Evolutionary conservation across 2,113 vertebrate genomes (phyloP).

Genomic region (Ptyas mucosa): DNA sequence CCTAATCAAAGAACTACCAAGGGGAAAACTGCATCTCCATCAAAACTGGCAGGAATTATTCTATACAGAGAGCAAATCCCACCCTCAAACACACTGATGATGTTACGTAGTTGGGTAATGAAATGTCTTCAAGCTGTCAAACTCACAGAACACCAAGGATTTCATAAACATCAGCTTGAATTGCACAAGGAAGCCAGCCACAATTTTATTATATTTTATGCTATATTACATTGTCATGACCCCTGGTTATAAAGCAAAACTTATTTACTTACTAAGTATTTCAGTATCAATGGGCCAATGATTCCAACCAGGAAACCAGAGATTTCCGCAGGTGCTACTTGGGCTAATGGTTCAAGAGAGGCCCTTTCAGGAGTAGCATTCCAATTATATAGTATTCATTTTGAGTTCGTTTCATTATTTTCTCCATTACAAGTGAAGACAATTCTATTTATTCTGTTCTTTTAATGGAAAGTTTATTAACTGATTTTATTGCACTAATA

Average conservation of each 20-base stretch:
- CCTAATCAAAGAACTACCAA: not conserved
- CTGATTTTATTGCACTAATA: not conserved
- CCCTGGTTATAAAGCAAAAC: not conserved
- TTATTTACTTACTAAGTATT: not conserved
- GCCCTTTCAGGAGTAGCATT: not conserved
- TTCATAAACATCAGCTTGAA: not conserved
- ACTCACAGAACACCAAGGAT: not conserved
- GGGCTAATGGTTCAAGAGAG: not conserved
- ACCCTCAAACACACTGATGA: not conserved
- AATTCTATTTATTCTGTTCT: not conserved
- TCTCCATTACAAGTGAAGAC: not conserved
- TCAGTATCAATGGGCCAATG: not conserved
- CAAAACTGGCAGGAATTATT: not conserved
- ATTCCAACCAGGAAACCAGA: not conserved
- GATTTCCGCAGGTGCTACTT: not conserved
- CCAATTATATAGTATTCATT: not conserved
- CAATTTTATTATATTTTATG: not conserved
- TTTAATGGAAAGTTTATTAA: not conserved
- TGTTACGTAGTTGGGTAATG: not conserved
- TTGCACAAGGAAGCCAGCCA: not conserved
- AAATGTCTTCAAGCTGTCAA: not conserved
- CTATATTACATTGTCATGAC: not conserved
- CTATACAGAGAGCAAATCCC: not conserved
- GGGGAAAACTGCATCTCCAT: not conserved
- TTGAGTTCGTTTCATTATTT: not conserved